Percentiles rank a stretch among this genome's conserved stretches.
Conservation (phyloP, 2,888 invertebrate species). For the Punctoribates punctum region DNA sequence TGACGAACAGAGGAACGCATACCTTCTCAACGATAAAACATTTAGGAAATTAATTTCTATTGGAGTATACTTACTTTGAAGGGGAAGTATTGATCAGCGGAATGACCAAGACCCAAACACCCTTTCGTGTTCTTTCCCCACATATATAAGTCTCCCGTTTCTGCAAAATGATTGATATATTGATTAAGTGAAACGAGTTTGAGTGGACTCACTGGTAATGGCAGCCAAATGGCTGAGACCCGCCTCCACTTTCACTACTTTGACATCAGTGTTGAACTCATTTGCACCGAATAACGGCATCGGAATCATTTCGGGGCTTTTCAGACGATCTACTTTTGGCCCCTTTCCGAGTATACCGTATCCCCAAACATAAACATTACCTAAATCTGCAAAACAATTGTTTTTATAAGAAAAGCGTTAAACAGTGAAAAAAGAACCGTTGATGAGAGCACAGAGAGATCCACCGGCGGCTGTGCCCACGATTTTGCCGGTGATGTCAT, state of each 20-base stretch:
- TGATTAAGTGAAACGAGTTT: neutral
- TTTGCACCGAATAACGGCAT: slow-evolving; percentile 77
- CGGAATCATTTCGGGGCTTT: slow-evolving; percentile 69
- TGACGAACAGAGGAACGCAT: slow-evolving; percentile 70
- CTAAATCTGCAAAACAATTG: too few species aligned
- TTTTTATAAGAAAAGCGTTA: too few species aligned
- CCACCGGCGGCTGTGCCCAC: slow-evolving; percentile 78
- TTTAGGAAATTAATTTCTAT: slow-evolving; percentile 42
- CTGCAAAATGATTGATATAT: slow-evolving; percentile 48
- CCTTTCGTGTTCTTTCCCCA: slow-evolving; percentile 87
- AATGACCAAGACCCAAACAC: slow-evolving; percentile 75
- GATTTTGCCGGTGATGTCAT: slow-evolving; percentile 64
- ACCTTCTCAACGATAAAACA: slow-evolving; percentile 54
- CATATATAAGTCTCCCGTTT: slow-evolving; percentile 75
- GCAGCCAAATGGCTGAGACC: slow-evolving; percentile 77
- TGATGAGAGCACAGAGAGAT: slow-evolving; percentile 75
- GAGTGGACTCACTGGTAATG: slow-evolving; percentile 61
- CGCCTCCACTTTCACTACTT: slow-evolving; percentile 63
- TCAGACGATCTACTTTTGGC: slow-evolving; percentile 66
- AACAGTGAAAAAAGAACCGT: slow-evolving; percentile 63
- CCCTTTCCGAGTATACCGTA: slow-evolving; percentile 87
- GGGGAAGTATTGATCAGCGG: slow-evolving; percentile 81
- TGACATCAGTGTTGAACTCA: slow-evolving; percentile 68
- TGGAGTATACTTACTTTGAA: slow-evolving; percentile 61
- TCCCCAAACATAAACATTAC: slow-evolving; percentile 88